phyloP scores from a whole-genome alignment of 2,888 invertebrate genomes.

The Hemistola chrysoprasaria region DNA sequence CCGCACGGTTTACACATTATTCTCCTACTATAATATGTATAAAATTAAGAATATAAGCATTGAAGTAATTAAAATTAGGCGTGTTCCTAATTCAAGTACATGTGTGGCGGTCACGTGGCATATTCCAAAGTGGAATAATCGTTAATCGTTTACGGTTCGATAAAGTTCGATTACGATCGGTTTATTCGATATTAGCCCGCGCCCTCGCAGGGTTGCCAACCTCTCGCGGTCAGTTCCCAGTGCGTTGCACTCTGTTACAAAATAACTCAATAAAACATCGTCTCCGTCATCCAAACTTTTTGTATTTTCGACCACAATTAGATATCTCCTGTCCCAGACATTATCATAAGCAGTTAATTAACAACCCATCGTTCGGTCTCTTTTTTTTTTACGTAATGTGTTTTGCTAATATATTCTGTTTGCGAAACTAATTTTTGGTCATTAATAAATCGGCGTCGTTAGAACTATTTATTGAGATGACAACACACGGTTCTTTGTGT shows the following conservation, averaged over 20 bases:
- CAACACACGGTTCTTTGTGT: conserved; percentile 56
- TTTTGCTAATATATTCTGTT: conserved; percentile 50
- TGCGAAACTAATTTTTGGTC: conserved; percentile 43
- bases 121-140: conserved; percentile 58
- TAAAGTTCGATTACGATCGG: conserved; percentile 52
- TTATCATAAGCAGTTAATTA: conserved; percentile 74
- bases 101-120: conserved; percentile 56
- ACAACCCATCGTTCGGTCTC: conserved; percentile 60
- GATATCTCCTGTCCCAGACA: conserved; percentile 56
- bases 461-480: conserved; percentile 36
- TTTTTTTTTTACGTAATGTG: conserved; percentile 49
- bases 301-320: conserved; percentile 64
- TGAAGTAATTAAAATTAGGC: conserved; percentile 41
- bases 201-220: conserved; percentile 56
- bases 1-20: no score
- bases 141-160: no score
- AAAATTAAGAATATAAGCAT: no score
- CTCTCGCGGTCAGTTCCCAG: conserved; percentile 64
- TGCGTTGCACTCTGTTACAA: conserved; percentile 72
- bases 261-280: conserved; percentile 55
- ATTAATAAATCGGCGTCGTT: conserved; percentile 35
- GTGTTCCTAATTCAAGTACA: conserved; percentile 48
- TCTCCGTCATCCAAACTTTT: conserved; percentile 64
- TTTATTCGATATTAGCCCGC: conserved; percentile 45
- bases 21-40: no score